Evolutionary conservation across 2,888 invertebrate genomes (phyloP), one percentile per base, ranked within the genome.

Genomic region (Synanthedon myopaeformis): DNA sequence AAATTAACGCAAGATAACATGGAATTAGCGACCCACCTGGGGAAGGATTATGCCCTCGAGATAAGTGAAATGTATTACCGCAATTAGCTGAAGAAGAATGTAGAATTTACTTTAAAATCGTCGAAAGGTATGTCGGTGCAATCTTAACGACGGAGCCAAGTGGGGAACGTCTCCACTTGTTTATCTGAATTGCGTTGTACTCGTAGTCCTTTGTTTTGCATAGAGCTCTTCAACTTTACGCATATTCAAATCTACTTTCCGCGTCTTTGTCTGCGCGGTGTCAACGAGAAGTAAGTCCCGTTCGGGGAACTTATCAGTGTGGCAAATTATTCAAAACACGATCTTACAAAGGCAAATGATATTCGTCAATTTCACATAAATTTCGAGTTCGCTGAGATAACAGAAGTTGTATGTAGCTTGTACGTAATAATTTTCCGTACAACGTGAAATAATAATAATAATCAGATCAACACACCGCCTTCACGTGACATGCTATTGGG

Each of bases 1-100:
- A 77, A 79, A 80, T 83, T 83, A 82, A 77, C 78, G 75, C 64
- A 66, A 82, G 84, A 83, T 82, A 82, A 79, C 75, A 64, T 60
- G 61, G 72, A 72, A 74, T 76, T 79, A 79, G 70, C 69, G 63
- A 61, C 67, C 69, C 79, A 79, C 79, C 81, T 79, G 79, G 76
- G 79, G 74, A 75, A 74, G 76, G 79, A 75, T 78, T 77, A 74
- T 68, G 68, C 66, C 65, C 63, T 64, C 61, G 63, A 78, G 84
- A 84, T 83, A 83, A 79, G 72, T 69, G 72, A 78, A 28, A 82
- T 80, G 73, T 83, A 82, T 82, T 76, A 69, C 77, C 63, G 63
- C 74, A 73, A 74, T 79, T 76, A 73, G 63, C 61, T 63, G 68
- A 74, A 35, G 79, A 83, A 79, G 74, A 79, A 78, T 63, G 8